Evolutionary conservation across 2,113 vertebrate genomes (phyloP), one percentile per base, ranked within the genome.

Genomic region (Brachyhypopomus gauderio): DNA sequence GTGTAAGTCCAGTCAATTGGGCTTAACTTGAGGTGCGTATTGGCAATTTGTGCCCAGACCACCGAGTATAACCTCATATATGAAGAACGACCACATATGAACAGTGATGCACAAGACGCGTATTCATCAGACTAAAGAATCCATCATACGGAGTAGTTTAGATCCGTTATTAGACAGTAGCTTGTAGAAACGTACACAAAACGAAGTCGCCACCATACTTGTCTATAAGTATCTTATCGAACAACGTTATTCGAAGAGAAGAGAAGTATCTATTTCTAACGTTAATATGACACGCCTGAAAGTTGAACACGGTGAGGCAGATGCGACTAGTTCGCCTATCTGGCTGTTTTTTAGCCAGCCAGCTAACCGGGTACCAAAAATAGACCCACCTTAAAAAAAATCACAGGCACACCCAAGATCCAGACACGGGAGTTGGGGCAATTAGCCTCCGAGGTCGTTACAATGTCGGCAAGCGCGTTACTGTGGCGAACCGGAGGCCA

Each of bases 381-480:
- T 45, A 80, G 78, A 72, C 23, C 78, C 79, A 74, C 41, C 70
- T 80, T 52, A 58, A 58, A 63, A 60, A 62, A n/a, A 79, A 63
- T 11, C 70, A 83, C 64, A 70, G 71, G 36, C 66, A 79, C 71
- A 84, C 72, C 69, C 72, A 72, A 69, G 72, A 12, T 56, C n/a
- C 64, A 17, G 12, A 56, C 78, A 73, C 1, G 34, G 20, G 7
- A 56, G 23, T 41, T 4, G 36, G 60, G 58, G 2, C 34, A 20
- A 22, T 41, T 70, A 70, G 34, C 34, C 5, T 67, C 7, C 7
- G 14, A 59, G 27, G 52, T 59, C 27, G 30, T 45, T 9, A 56
- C 4, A 69, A 55, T 55, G 36, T n/a, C 17, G 25, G 17, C 4
- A 27, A 36, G 64, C 66, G 3, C 20, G 4, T 67, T 5, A 67